Evolutionary conservation across 2,888 invertebrate species (phyloP).

Genomic region (Pinctada fucata): DNA sequence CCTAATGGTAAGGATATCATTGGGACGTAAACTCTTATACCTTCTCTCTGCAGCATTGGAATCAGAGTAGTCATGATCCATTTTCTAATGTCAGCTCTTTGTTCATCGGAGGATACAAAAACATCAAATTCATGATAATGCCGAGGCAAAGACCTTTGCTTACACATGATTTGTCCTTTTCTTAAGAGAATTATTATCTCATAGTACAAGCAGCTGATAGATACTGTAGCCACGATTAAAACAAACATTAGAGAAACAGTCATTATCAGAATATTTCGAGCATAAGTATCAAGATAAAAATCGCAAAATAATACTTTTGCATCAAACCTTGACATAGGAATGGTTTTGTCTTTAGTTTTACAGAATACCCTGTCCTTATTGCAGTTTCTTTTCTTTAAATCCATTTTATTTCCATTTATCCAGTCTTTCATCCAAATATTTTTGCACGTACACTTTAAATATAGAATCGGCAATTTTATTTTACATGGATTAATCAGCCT

Average conservation of each 20-base stretch:
- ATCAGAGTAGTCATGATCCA: neutral
- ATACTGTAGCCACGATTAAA: no score
- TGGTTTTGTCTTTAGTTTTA: neutral
- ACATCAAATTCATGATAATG: no score
- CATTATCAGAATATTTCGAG: neutral
- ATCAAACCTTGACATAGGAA: neutral
- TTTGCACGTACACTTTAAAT: neutral
- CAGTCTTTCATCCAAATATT: neutral
- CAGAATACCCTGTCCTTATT: neutral
- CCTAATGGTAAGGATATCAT: neutral
- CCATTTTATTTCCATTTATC: neutral
- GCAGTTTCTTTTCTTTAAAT: neutral
- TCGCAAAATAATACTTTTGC: neutral
- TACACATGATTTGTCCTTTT: no score
- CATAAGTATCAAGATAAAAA: no score
- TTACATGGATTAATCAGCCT: neutral
- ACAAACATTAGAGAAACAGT: no score
- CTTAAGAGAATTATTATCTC: no score
- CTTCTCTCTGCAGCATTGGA: neutral
- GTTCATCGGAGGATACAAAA: neutral
- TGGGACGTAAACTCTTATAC: neutral
- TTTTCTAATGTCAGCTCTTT: neutral
- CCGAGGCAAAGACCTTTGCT: no score
- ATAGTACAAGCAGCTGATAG: no score
- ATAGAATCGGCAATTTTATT: neutral